Percentiles rank a stretch among this genome's conserved stretches.
These are phyloP conservation scores for Cartodere bifasciata DNA, from an alignment of 2,888 invertebrate genomes.

Conservation along the genomic window DNA sequence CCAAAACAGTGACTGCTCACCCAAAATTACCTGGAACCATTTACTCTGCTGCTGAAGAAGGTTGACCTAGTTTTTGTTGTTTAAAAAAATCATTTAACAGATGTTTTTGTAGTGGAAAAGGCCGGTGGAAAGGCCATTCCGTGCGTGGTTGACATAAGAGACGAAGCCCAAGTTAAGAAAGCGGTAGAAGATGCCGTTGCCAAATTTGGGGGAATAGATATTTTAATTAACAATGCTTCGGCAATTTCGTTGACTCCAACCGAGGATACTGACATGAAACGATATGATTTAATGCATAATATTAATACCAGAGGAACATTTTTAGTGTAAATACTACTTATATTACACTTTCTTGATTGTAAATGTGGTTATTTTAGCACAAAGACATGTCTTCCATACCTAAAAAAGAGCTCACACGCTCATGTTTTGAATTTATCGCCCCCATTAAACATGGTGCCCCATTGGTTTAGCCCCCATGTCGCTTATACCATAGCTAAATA, in stretches of 20 bases:
- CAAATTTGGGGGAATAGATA: conserved; percentile 92
- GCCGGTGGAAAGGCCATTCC: conserved; percentile 78
- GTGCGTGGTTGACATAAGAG: conserved; percentile 77
- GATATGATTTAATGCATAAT: conserved; percentile 90
- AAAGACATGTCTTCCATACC: conserved; percentile 75
- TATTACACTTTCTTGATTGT: conserved; percentile 2
- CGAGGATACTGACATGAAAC: conserved; percentile 81
- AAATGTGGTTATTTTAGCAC: conserved; percentile 48
- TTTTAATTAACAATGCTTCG: conserved; percentile 91
- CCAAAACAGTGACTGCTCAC: conserved; percentile 82
- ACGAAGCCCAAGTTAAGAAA: conserved; percentile 59
- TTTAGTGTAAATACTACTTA: conserved; percentile 56
- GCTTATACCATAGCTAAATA: conserved; percentile 99
- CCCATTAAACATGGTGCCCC: conserved; percentile 75
- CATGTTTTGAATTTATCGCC: conserved; percentile 94
- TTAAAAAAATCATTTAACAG: no score
- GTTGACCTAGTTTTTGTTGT: conserved; percentile 37
- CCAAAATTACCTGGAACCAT: conserved; percentile 88
- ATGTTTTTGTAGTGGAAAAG: conserved; percentile 56
- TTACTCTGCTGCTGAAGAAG: conserved; percentile 80
- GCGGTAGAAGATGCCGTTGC: conserved; percentile 65
- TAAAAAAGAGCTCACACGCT: conserved; percentile 77
- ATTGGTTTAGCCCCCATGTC: conserved; percentile 85
- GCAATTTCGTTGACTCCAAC: conserved; percentile 83
- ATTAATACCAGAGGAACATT: conserved; percentile 93